Percentiles rank a stretch among this genome's conserved stretches.
Evolutionary conservation across 2,797 vertebrate species (phyloP).

Genomic region (Bucorvus abyssinicus): DNA sequence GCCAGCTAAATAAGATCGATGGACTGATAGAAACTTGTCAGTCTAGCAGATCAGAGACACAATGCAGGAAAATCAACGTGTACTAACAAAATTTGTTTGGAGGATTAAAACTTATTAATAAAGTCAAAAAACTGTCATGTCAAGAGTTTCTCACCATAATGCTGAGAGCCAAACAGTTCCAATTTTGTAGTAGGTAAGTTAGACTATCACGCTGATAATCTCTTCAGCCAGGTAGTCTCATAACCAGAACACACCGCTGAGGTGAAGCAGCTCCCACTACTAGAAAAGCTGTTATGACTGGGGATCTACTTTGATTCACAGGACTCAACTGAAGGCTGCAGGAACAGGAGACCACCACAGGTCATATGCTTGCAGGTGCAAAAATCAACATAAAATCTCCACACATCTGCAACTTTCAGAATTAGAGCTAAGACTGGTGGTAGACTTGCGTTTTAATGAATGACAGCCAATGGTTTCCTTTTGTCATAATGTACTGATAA

Average conservation of each 20-base stretch:
- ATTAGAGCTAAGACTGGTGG: background rate
- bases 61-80: constrained; percentile 13
- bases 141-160: constrained; percentile 60
- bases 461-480: background rate
- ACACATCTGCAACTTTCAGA: background rate
- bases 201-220: background rate
- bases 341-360: background rate
- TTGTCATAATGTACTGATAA: background rate
- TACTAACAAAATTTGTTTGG: constrained; percentile 55
- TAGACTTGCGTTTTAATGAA: background rate
- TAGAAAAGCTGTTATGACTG: background rate
- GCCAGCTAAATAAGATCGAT: constrained; percentile 59
- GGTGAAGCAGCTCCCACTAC: background rate
- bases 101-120: constrained; percentile 59
- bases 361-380: background rate
- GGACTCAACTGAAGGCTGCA: background rate
- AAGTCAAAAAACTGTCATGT: constrained; percentile 62
- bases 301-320: background rate
- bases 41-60: constrained; percentile 6
- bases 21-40: background rate
- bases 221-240: constrained; percentile 49
- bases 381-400: background rate
- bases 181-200: constrained; percentile 16
- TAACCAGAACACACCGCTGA: background rate
- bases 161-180: constrained; percentile 60